Base-by-base conservation (phyloP, 2,888 invertebrate genomes). In the Agrenia bidenticulata region DNA sequence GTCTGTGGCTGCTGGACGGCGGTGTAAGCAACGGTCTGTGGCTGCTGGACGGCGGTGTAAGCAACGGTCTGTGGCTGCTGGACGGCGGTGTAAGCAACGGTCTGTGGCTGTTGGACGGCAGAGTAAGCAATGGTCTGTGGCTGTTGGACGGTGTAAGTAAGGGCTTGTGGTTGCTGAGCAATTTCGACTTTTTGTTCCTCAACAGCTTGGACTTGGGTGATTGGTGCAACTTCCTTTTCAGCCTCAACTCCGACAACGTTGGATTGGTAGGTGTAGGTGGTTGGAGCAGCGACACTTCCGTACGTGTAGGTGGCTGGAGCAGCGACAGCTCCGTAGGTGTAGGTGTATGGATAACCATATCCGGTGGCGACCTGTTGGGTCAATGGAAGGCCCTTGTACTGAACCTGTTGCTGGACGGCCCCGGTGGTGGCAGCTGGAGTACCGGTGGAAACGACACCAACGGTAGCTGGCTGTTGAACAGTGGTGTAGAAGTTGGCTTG, bases 231-330 rank as follows among this genome's bases (percentile, higher is more conserved):
- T n/a, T 51, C 19, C 51, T 55, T 55, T 17, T 55, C 13, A 17
- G 32, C 37, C n/a, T 32, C 55, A 17, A 27, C 32, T 55, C 55
- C 59, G 15, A 24, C 59, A 27, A 57, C 57, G 57, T 39, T 57
- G n/a, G 37, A 23, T 39, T 54, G 56, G 19, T 42, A 41, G 26
- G 51, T 17, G 21, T 27, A 53, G 59, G 56, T 54, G 51, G 55
- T 9, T 66, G 66, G 66, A 51, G 50, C 61, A 61, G 60, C n/a
- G n/a, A n/a, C n/a, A n/a, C n/a, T n/a, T n/a, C n/a, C n/a, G 17
- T 41, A 37, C 23, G 51, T 17, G n/a, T 37, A 55, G 56, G 57
- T 55, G 54, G 57, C 5, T 67, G 67, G 67, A 54, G 51, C 32
- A 55, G 32, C 5, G 32, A n/a, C 15, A 15, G 4, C 32, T 26